Conservation (phyloP, 2,113 vertebrate species). For the Pterophyllum scalare region DNA sequence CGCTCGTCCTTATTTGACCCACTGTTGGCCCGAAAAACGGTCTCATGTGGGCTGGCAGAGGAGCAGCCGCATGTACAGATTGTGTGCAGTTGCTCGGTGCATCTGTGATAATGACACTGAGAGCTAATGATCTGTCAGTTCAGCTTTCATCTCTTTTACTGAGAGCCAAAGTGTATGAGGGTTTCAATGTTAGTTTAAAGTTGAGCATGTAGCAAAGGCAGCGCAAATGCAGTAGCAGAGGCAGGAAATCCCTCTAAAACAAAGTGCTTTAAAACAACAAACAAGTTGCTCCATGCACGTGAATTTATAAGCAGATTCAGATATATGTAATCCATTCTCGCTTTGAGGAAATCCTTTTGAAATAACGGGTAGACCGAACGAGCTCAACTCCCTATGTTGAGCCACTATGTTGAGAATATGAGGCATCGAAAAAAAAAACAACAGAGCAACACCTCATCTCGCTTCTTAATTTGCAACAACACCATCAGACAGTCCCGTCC, state of each 20-base stretch:
- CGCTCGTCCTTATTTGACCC: constrained; percentile 59
- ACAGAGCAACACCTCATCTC: neutral
- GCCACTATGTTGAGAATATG: neutral
- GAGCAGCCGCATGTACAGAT: constrained; percentile 44
- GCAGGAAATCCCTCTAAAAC: neutral
- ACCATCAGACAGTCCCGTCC: neutral
- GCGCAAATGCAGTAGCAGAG: fast-evolving
- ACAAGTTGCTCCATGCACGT: neutral
- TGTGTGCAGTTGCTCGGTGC: constrained; percentile 13
- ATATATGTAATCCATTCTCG: neutral
- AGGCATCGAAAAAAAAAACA: neutral
- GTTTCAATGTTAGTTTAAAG: neutral
- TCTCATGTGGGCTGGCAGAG: constrained; percentile 43
- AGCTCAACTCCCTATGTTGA: neutral
- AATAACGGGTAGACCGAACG: neutral
- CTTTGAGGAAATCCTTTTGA: neutral
- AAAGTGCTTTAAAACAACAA: neutral
- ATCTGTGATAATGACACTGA: constrained; percentile 37
- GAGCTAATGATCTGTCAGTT: constrained; percentile 14
- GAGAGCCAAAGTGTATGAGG: neutral
- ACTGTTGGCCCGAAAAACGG: constrained; percentile 35
- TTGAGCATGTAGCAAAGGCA: neutral
- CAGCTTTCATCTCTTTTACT: neutral
- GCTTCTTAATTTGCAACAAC: neutral
- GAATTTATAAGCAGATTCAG: fast-evolving